These are phyloP conservation scores for Dromas ardeola DNA, from an alignment of 2,113 vertebrate genomes.

Conservation along the genomic window DNA sequence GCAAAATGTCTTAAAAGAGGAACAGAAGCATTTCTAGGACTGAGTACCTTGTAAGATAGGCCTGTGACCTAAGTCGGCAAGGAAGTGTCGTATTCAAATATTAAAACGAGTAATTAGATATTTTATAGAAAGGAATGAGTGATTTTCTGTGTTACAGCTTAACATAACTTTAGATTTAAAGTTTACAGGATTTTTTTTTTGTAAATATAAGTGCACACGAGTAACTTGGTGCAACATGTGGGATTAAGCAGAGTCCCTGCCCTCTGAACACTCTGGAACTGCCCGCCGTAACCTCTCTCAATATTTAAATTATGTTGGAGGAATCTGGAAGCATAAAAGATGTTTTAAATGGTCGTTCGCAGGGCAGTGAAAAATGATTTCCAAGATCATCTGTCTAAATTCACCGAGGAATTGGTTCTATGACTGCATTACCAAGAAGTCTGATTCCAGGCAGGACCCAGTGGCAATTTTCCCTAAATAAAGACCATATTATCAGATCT, in stretches of 20 bases:
- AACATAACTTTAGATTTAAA: background rate
- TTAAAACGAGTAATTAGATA: background rate
- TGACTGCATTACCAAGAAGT: background rate
- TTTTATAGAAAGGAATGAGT: background rate
- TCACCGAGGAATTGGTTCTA: background rate
- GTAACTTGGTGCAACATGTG: background rate
- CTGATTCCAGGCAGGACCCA: background rate
- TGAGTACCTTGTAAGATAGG: background rate
- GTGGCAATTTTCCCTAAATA: background rate
- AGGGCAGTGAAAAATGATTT: constrained; percentile 8
- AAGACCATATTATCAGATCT: background rate
- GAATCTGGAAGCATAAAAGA: background rate
- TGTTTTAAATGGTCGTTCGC: constrained; percentile 11
- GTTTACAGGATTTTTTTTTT: background rate
- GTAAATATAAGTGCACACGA: background rate
- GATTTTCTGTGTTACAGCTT: background rate
- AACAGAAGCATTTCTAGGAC: background rate
- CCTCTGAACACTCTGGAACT: background rate
- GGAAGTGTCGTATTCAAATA: background rate
- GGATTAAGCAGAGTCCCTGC: background rate
- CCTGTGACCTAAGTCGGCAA: background rate
- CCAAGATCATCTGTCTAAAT: background rate
- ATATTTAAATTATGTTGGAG: background rate
- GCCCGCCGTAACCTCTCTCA: background rate
- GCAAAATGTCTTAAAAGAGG: background rate